Percentiles rank a stretch among this genome's conserved stretches.
phyloP scores from a whole-genome alignment of 2,888 invertebrate genomes.

The Drosophila yooni region DNA sequence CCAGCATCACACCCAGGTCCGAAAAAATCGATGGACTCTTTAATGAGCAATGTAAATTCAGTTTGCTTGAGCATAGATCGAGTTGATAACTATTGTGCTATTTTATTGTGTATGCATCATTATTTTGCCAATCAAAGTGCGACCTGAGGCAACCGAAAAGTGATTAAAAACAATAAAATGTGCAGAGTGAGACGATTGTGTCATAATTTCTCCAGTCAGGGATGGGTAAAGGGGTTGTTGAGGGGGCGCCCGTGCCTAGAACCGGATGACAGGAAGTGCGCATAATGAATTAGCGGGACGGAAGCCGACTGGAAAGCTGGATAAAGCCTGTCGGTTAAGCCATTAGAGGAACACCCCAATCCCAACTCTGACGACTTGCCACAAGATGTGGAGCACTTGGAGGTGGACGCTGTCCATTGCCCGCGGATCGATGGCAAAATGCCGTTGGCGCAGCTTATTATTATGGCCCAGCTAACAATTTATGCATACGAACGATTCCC shows the following conservation, averaged over 20 bases:
- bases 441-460: slow-evolving; percentile 23
- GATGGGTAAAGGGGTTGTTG: neutral
- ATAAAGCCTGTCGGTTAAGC: slow-evolving; percentile 28
- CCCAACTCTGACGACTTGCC: slow-evolving; percentile 10
- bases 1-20: neutral
- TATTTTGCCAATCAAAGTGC: slow-evolving; percentile 57
- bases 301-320: slow-evolving; percentile 56
- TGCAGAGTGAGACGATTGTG: neutral
- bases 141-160: slow-evolving; percentile 55
- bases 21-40: slow-evolving; percentile 24
- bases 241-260: slow-evolving; percentile 16
- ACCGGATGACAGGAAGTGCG: slow-evolving; percentile 72
- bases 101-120: slow-evolving; percentile 31
- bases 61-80: slow-evolving; percentile 17
- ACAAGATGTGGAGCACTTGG: slow-evolving; percentile 10
- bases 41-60: slow-evolving; percentile 48
- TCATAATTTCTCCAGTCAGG: neutral
- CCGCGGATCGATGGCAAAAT: slow-evolving; percentile 33
- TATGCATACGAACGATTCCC: slow-evolving; percentile 42
- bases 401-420: slow-evolving; percentile 23
- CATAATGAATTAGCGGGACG: slow-evolving; percentile 75
- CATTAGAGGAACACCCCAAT: slow-evolving; percentile 5
- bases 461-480: slow-evolving; percentile 48
- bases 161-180: slow-evolving; percentile 73
- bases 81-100: slow-evolving; percentile 50